Base-by-base conservation (phyloP, 2,888 invertebrate species). In the Diplazon laetatorius region DNA sequence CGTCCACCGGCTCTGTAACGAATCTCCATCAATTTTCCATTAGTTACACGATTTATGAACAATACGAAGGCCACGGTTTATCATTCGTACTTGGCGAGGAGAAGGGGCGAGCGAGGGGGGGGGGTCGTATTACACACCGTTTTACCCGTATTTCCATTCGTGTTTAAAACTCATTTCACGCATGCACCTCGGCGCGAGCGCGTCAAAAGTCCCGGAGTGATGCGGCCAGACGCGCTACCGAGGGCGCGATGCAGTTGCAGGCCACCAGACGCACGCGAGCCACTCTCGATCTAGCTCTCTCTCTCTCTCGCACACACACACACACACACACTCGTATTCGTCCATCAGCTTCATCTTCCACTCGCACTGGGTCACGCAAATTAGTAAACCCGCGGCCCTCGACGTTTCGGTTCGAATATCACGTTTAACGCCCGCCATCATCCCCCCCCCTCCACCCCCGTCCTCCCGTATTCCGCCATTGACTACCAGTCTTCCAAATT, bases 111-210 rank as follows among this genome's bases (percentile, higher is more conserved):
- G n/a, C n/a, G n/a, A n/a, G n/a, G n/a, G n/a, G n/a, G n/a, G n/a
- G n/a, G 48, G 63, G 69, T 60, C 44, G 46, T 44, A 76, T 80
- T 39, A 73, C 78, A 75, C 74, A 66, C 62, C 69, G 78, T 80
- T 80, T 82, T 80, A 82, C 82, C n/a, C 80, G 78, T 85, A 85
- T 82, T 85, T 76, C 68, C 80, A 82, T 81, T 83, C 82, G 78
- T 83, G 82, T 85, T 87, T 83, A 85, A 81, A 87, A 82, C 83
- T 85, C 84, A 87, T 87, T 87, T 85, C 85, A 87, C 82, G 84
- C 83, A 83, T 84, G 77, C 79, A 80, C 63, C 75, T 78, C 44
- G n/a, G 65, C 46, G 74, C 57, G 70, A 74, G 65, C 57, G 69
- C 69, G 77, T 73, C 57, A 63, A 73, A 59, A n/a, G n/a, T n/a